Conservation (phyloP, 2,113 vertebrate genomes). For the Echinops telfairi region DNA sequence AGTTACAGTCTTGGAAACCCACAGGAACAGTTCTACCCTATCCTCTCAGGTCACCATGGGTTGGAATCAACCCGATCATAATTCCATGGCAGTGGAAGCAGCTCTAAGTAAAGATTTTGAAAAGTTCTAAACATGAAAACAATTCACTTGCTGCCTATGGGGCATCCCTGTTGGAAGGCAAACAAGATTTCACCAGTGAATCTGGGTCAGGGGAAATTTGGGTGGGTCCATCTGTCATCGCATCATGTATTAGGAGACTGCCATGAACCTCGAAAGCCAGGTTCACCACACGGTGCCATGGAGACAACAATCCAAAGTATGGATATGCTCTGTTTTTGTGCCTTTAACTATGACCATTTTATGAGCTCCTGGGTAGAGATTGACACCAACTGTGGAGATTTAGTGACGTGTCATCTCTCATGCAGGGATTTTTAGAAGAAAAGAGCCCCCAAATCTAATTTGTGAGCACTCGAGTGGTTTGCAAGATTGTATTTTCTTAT, state of each 20-base stretch:
- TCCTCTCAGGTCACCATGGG: too few species aligned
- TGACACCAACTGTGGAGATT: constrained; percentile 37
- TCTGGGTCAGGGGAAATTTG: constrained; percentile 54
- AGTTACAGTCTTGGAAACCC: too few species aligned
- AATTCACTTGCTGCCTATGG: constrained; percentile 34
- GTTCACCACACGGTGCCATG: constrained; percentile 2
- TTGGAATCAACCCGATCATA: too few species aligned
- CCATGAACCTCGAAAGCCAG: constrained; percentile 39
- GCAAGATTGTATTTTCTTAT: constrained; percentile 52
- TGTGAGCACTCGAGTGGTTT: constrained; percentile 34
- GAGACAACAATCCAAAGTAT: constrained; percentile 14
- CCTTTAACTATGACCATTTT: constrained; percentile 52
- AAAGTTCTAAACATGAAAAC: constrained; percentile 34
- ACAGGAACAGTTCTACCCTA: too few species aligned
- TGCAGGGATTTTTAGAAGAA: constrained; percentile 41
- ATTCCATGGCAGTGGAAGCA: background rate
- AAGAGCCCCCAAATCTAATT: constrained; percentile 55
- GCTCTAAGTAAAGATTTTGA: constrained; percentile 7
- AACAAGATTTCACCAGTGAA: constrained; percentile 44
- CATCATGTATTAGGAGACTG: background rate
- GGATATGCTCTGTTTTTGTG: constrained; percentile 29
- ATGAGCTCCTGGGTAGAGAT: constrained; percentile 45
- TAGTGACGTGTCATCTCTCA: constrained; percentile 18
- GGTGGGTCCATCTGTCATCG: constrained; percentile 39
- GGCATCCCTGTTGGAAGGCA: constrained; percentile 29